phyloP scores from a whole-genome alignment of 2,113 vertebrate genomes.

The Pundamilia nyererei region DNA sequence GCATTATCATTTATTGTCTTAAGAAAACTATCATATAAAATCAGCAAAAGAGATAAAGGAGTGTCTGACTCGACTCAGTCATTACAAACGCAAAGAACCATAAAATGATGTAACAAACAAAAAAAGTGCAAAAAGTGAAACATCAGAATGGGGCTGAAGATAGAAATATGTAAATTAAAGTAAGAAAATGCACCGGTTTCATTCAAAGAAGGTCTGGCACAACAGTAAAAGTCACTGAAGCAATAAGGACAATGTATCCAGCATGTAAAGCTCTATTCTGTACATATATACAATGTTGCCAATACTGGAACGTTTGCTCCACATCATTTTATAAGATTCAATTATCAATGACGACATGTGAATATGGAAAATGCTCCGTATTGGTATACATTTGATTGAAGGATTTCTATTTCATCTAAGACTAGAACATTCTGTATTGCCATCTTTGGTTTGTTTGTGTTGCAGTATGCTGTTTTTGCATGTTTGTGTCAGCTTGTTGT shows the following conservation, averaged over 20 bases:
- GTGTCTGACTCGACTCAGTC: neutral
- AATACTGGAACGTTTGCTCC: neutral
- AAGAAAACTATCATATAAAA: neutral
- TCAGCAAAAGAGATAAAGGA: neutral
- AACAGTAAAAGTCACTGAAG: neutral
- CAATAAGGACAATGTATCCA: neutral
- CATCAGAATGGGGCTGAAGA: neutral
- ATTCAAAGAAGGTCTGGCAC: neutral
- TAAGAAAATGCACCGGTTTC: neutral
- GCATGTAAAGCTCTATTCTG: neutral
- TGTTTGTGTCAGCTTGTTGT: neutral
- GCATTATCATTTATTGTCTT: neutral
- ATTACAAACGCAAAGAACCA: neutral
- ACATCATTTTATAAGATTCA: neutral
- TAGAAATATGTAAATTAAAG: neutral
- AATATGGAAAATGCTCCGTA: neutral
- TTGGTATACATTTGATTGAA: neutral
- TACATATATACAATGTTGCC: neutral
- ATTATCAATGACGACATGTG: neutral
- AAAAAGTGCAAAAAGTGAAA: neutral
- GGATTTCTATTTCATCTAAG: neutral
- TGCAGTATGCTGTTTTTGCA: neutral
- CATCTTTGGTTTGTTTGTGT: neutral
- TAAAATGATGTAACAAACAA: neutral
- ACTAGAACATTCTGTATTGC: neutral